Percentiles rank a stretch among this genome's conserved stretches.
phyloP scores from a whole-genome alignment of 2,113 vertebrate species.

The Ptilonorhynchus violaceus region DNA sequence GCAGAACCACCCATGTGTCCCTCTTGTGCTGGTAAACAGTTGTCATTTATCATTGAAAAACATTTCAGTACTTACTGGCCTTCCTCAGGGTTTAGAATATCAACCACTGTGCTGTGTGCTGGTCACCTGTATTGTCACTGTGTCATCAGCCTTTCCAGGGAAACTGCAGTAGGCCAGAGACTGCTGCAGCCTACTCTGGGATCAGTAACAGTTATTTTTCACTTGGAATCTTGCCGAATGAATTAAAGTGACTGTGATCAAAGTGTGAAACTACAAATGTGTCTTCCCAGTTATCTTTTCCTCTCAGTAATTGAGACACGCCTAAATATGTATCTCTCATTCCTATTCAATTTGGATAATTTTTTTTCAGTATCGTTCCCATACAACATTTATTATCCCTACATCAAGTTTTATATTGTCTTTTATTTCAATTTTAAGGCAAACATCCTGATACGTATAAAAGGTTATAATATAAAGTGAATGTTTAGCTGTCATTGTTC shows the following conservation, averaged over 20 bases:
- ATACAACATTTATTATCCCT: background rate
- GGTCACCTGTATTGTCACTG: background rate
- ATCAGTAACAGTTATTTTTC: background rate
- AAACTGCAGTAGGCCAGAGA: background rate
- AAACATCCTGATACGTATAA: background rate
- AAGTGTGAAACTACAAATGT: background rate
- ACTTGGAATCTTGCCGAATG: background rate
- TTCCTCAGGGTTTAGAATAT: background rate
- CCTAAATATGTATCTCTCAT: background rate
- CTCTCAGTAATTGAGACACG: background rate
- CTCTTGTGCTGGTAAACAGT: background rate
- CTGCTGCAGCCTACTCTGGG: background rate
- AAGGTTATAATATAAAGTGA: background rate
- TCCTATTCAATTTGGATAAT: background rate
- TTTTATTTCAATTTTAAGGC: background rate
- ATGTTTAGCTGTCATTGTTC: background rate
- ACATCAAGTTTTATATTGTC: background rate
- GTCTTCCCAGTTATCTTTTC: background rate
- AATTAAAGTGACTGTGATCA: background rate
- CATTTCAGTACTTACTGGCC: background rate
- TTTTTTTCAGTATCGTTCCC: background rate
- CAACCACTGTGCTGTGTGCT: background rate
- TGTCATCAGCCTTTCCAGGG: background rate
- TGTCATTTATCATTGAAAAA: background rate
- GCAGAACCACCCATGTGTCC: background rate